Evolutionary conservation across 2,888 invertebrate species (phyloP).

Genomic region (Blastobasis lacticolella): DNA sequence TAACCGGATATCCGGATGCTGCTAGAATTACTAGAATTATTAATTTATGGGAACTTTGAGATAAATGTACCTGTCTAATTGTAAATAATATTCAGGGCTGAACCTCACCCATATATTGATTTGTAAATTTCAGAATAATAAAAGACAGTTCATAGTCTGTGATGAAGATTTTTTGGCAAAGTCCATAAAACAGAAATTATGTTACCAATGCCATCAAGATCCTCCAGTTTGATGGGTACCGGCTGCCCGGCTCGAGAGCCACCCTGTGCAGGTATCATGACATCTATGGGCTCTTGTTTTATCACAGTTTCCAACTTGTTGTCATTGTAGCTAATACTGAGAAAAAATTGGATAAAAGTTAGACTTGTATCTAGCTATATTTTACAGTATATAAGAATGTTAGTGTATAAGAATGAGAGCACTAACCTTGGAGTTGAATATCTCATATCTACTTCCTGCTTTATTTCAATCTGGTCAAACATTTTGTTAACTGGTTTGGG

Average conservation of each 20-base stretch:
- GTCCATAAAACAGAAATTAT: too few species aligned
- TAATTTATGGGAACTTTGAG: too few species aligned
- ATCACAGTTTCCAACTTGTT: slow-evolving; percentile 42
- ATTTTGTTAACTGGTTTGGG: slow-evolving; percentile 56
- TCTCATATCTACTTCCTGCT: slow-evolving; percentile 51
- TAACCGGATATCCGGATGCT: too few species aligned
- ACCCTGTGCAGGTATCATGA: slow-evolving; percentile 26
- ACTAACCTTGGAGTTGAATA: slow-evolving; percentile 42
- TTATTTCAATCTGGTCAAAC: slow-evolving; percentile 46
- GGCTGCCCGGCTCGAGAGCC: slow-evolving; percentile 41
- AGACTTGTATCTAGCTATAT: neutral
- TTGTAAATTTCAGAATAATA: too few species aligned
- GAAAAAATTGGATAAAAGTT: slow-evolving; percentile 12
- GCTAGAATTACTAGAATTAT: too few species aligned
- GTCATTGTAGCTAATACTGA: slow-evolving; percentile 40
- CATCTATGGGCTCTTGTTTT: slow-evolving; percentile 54
- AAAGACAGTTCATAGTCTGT: too few species aligned
- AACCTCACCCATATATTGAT: too few species aligned
- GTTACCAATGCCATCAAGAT: slow-evolving; percentile 66
- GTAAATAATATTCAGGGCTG: too few species aligned
- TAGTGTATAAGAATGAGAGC: slow-evolving; percentile 1
- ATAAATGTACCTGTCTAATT: too few species aligned
- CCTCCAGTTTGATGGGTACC: slow-evolving; percentile 63
- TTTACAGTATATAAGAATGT: too few species aligned
- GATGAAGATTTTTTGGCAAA: too few species aligned